A percentile compares a stretch with the other conserved stretches of the same genome.
These are phyloP conservation scores for Lepidostoma basale DNA, from an alignment of 1,140 invertebrate species.

Conservation along the genomic window DNA sequence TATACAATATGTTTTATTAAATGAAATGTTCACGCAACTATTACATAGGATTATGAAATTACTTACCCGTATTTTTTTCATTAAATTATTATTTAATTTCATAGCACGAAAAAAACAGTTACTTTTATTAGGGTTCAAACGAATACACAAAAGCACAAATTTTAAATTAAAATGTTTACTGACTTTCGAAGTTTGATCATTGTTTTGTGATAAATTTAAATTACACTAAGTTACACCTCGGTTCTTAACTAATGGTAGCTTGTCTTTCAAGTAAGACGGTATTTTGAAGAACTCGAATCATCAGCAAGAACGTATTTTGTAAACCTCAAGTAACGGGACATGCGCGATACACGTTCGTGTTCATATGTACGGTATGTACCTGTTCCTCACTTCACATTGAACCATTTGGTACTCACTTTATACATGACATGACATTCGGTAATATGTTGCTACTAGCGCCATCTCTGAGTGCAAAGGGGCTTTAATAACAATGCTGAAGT, in stretches of 20 bases:
- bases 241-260: background rate
- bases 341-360: slow-evolving; percentile 38
- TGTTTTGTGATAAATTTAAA: background rate
- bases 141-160: background rate
- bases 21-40: background rate
- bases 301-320: slow-evolving; percentile 26
- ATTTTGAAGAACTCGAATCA: slow-evolving; percentile 32
- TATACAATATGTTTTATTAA: background rate
- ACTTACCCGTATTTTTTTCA: slow-evolving; percentile 38
- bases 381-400: background rate
- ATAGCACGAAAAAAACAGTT: slow-evolving; percentile 29
- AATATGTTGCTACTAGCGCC: background rate
- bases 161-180: background rate
- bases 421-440: slow-evolving; percentile 6
- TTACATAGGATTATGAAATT: background rate
- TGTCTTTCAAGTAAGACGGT: slow-evolving; percentile 18
- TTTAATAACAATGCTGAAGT: slow-evolving; percentile 8
- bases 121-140: background rate
- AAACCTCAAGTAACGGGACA: slow-evolving; percentile 40
- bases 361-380: background rate
- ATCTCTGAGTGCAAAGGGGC: background rate
- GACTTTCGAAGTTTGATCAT: background rate
- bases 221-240: slow-evolving; percentile 2
- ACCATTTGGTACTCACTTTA: background rate
- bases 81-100: slow-evolving; percentile 34